phyloP scores from a whole-genome alignment of 1,140 invertebrate genomes.

The Papilio polytes region DNA sequence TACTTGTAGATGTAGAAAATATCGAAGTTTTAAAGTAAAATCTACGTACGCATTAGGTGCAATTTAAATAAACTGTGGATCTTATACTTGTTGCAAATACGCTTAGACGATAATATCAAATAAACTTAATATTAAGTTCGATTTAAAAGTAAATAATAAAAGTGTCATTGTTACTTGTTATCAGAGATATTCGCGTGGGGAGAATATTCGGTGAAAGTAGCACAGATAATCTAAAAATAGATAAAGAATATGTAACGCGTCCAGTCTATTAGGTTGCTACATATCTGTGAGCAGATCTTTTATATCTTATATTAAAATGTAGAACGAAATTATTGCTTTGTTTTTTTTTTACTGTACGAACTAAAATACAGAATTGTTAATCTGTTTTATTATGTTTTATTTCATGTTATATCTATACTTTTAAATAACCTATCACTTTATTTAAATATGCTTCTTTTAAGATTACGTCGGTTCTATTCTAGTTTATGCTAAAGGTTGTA shows the following conservation, averaged over 20 bases:
- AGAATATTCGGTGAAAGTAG: constrained; percentile 19
- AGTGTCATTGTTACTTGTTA: background rate
- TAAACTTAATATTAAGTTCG: background rate
- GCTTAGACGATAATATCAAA: too few relatives aligned
- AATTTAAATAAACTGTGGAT: too few relatives aligned
- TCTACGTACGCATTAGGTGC: too few relatives aligned
- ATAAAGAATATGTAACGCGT: constrained; percentile 11
- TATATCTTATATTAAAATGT: constrained; percentile 1
- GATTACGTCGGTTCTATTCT: background rate
- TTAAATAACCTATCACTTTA: too few relatives aligned
- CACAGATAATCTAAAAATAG: constrained; percentile 12
- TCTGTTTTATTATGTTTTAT: background rate
- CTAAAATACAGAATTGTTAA: background rate
- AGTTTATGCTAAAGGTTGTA: background rate
- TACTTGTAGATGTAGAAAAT: too few relatives aligned
- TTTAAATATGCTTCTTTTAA: background rate
- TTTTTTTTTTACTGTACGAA: background rate
- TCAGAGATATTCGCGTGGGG: background rate
- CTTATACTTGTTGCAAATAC: too few relatives aligned
- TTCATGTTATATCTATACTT: too few relatives aligned
- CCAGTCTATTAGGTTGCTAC: constrained; percentile 7
- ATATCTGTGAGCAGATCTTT: constrained; percentile 11
- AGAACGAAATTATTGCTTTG: background rate
- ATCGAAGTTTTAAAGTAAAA: too few relatives aligned
- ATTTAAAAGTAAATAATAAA: background rate